A percentile compares a stretch with the other conserved stretches of the same genome.
Conservation (phyloP, 2,888 invertebrate genomes). For the Eupelmus urozonus region DNA sequence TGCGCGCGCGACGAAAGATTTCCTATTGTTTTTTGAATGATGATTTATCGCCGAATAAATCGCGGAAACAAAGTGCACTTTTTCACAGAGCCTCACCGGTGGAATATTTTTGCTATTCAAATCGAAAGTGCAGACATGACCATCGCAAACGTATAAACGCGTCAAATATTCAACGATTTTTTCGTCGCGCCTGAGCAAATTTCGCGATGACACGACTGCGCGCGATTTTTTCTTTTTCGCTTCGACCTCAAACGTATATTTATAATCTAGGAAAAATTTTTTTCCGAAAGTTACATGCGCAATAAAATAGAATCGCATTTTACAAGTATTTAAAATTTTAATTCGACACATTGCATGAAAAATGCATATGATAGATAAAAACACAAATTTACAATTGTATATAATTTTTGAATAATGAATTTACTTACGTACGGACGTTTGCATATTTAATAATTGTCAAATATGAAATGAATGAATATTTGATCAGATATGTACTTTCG, state of each 20-base stretch:
- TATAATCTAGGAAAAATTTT: background rate
- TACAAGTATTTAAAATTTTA: conserved; percentile 50
- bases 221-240: too few species aligned
- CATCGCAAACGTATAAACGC: conserved; percentile 33
- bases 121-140: conserved; percentile 27
- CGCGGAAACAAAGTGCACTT: conserved; percentile 18
- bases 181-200: background rate
- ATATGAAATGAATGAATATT: conserved; percentile 12
- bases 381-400: conserved; percentile 27
- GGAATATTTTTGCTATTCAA: conserved; percentile 39
- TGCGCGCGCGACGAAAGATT: conserved; percentile 25
- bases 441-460: conserved; percentile 35
- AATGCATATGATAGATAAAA: conserved; percentile 49
- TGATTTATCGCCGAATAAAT: conserved; percentile 38
- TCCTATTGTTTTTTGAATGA: conserved; percentile 26
- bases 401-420: conserved; percentile 42
- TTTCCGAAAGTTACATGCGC: conserved; percentile 19
- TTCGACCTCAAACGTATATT: too few species aligned
- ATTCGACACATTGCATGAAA: conserved; percentile 51
- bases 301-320: conserved; percentile 49
- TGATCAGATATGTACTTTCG: too few species aligned
- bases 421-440: background rate
- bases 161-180: conserved; percentile 45
- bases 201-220: background rate
- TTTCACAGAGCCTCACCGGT: too few species aligned